phyloP scores from a whole-genome alignment of 2,888 invertebrate species.

The Yponomeuta evonymella region DNA sequence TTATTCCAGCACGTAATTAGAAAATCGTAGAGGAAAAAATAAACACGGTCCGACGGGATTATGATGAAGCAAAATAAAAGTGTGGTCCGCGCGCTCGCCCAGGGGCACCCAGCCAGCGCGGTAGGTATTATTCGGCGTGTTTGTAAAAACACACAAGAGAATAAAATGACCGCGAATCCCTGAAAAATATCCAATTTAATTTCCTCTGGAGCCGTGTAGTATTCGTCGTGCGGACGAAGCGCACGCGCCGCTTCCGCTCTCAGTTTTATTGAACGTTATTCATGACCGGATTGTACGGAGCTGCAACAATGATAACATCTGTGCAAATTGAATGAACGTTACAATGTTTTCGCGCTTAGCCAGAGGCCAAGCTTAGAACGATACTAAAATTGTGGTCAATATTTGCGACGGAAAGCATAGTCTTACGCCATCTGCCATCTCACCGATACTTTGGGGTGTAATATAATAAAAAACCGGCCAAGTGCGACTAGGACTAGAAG shows the following conservation, averaged over 20 bases:
- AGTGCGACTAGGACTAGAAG: no score
- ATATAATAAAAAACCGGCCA: not conserved
- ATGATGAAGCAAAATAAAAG: conserved; percentile 17
- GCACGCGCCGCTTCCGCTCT: conserved; percentile 10
- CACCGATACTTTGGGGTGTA: not conserved
- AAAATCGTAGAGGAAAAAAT: not conserved
- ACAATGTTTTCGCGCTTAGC: conserved; percentile 14
- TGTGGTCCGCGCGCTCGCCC: conserved; percentile 14
- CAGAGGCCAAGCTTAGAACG: not conserved
- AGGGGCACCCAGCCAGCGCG: conserved; percentile 10
- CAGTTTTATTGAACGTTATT: conserved; percentile 20
- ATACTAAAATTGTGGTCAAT: conserved; percentile 12
- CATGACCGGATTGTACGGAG: conserved; percentile 8
- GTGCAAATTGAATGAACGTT: conserved; percentile 12
- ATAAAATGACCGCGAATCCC: conserved; percentile 23
- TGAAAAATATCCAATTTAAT: conserved; percentile 38
- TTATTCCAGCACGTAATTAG: not conserved
- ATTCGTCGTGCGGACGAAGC: conserved; percentile 19
- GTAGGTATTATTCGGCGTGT: conserved; percentile 23
- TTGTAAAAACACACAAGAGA: conserved; percentile 29
- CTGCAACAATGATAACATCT: conserved; percentile 12
- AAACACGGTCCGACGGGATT: conserved; percentile 5
- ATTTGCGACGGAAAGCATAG: not conserved
- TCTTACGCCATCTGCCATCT: not conserved
- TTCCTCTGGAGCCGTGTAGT: conserved; percentile 29